phyloP scores from a whole-genome alignment of 2,888 invertebrate species.

The Cryptophagus acutangulus region DNA sequence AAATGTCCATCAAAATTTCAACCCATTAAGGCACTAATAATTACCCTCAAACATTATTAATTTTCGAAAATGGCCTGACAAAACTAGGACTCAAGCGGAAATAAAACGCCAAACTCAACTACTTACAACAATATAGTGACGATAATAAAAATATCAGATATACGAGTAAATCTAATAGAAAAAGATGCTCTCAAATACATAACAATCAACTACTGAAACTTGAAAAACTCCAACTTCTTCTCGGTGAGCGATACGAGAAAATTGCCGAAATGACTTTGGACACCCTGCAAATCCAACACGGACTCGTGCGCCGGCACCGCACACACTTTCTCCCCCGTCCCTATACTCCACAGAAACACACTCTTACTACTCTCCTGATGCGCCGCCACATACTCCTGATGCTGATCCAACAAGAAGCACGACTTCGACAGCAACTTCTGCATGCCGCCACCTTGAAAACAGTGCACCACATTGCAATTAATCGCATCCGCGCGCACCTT shows the following conservation, averaged over 20 bases:
- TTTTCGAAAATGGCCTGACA: no score
- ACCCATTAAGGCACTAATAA: no score
- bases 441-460: conserved; percentile 62
- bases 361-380: conserved; percentile 69
- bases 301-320: conserved; percentile 60
- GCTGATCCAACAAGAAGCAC: conserved; percentile 55
- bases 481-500: conserved; percentile 50
- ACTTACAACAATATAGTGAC: no score
- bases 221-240: conserved; percentile 62
- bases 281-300: conserved; percentile 63
- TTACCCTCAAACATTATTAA: no score
- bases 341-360: conserved; percentile 61
- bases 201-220: no score
- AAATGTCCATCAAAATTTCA: no score
- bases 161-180: no score
- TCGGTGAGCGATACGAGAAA: conserved; percentile 64
- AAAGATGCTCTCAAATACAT: no score
- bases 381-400: conserved; percentile 63
- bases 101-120: no score
- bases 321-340: conserved; percentile 50
- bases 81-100: no score
- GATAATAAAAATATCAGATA: no score
- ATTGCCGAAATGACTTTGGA: conserved; percentile 51
- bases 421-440: conserved; percentile 65
- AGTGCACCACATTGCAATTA: conserved; percentile 54